Conservation (phyloP, 2,797 vertebrate species). For the Arrhamphus sclerolepis region DNA sequence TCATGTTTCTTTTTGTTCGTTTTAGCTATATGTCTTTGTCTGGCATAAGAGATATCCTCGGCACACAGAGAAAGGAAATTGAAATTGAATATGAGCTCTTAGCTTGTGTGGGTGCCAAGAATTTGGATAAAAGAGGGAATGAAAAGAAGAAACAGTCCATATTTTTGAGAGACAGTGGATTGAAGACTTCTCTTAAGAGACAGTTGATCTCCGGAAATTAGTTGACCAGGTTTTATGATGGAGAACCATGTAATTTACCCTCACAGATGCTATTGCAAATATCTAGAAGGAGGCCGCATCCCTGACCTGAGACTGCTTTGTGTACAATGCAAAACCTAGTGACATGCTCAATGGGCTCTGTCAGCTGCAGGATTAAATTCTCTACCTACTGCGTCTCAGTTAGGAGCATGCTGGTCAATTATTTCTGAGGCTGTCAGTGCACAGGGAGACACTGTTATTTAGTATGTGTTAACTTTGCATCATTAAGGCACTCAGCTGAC, state of each 20-base stretch:
- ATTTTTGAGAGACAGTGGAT: constrained; percentile 79
- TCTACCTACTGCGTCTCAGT: constrained; percentile 83
- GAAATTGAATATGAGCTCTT: constrained; percentile 75
- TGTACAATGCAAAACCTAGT: constrained; percentile 85
- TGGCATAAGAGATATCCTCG: constrained; percentile 72
- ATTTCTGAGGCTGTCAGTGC: constrained; percentile 87
- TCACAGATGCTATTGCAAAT: constrained; percentile 81
- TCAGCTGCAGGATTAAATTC: constrained; percentile 85
- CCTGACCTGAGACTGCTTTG: constrained; percentile 85
- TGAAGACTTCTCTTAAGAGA: constrained; percentile 68
- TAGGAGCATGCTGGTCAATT: constrained; percentile 86
- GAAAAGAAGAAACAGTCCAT: constrained; percentile 63
- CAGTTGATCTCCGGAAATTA: constrained; percentile 81
- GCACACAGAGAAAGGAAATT: constrained; percentile 63
- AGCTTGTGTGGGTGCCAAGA: constrained; percentile 70
- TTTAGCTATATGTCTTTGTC: constrained; percentile 68
- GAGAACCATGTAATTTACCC: constrained; percentile 83
- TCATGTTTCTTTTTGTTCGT: constrained; percentile 77
- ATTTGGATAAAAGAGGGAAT: constrained; percentile 53
- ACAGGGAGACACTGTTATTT: constrained; percentile 84
- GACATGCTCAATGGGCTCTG: constrained; percentile 86
- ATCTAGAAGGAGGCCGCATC: constrained; percentile 81
- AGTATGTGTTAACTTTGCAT: constrained; percentile 87
- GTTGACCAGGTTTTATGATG: constrained; percentile 83
- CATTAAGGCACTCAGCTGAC: constrained; percentile 83